Percentiles rank a stretch among this genome's conserved stretches.
These are phyloP conservation scores for Ascidia mentula DNA, from an alignment of 23 tunicate species.

Conservation along the genomic window DNA sequence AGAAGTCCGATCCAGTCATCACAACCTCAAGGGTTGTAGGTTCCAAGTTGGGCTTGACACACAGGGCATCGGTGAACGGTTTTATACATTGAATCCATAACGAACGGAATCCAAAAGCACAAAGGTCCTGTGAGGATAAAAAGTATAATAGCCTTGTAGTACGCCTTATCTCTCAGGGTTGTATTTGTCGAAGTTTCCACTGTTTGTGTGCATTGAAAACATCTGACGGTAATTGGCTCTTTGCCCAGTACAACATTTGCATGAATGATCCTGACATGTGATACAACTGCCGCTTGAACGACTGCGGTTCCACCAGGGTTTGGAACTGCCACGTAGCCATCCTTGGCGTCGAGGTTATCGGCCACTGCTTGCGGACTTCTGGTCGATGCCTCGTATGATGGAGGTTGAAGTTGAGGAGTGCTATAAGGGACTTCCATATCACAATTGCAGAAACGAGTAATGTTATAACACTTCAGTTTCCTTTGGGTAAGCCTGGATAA, in stretches of 20 bases:
- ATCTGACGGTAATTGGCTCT: background rate
- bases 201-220: background rate
- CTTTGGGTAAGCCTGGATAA: no score
- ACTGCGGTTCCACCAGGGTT: background rate
- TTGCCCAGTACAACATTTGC: no score
- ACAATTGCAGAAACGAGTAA: no score
- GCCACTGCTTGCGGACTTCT: background rate
- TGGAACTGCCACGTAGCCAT: background rate
- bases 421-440: no score
- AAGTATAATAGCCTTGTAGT: background rate
- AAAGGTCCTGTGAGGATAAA: background rate
- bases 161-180: background rate
- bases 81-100: background rate
- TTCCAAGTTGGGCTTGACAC: background rate
- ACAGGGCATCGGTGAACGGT: background rate
- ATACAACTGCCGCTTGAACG: background rate
- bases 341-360: background rate
- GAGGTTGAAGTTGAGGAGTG: no score
- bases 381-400: background rate
- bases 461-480: no score
- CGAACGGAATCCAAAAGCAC: background rate
- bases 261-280: no score
- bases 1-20: no score
- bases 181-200: background rate
- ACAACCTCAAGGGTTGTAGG: no score